phyloP scores from a whole-genome alignment of 2,888 invertebrate genomes.

The Andrena camellia region DNA sequence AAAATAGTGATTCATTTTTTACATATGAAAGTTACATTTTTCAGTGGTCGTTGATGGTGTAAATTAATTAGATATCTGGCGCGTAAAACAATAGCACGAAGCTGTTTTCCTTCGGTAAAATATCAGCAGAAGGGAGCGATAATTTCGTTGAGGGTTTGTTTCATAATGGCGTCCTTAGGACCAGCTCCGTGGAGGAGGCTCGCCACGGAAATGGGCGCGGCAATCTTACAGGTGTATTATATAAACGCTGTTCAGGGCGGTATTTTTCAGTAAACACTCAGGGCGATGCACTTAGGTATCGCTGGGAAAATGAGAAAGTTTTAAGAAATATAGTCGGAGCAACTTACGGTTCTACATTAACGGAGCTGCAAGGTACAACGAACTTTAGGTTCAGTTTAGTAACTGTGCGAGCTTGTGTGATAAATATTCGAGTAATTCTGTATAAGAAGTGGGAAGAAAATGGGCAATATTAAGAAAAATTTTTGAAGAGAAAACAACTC shows the following conservation, averaged over 20 bases:
- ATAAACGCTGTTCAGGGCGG: constrained; percentile 12
- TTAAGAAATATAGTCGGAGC: neutral
- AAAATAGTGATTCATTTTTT: neutral
- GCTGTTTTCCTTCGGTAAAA: neutral
- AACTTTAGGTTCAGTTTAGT: neutral
- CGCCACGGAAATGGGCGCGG: constrained; percentile 42
- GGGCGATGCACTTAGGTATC: constrained; percentile 1
- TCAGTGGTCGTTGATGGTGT: neutral
- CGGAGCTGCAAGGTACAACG: constrained; percentile 1
- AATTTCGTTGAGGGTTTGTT: constrained; percentile 29
- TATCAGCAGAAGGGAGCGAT: constrained; percentile 14
- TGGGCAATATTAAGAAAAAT: neutral
- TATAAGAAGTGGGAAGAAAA: neutral
- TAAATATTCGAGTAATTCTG: neutral
- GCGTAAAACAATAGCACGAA: neutral
- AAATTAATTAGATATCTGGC: neutral
- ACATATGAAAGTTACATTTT: neutral
- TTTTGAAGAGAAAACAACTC: neutral
- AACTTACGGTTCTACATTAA: constrained; percentile 9
- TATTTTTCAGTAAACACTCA: constrained; percentile 28
- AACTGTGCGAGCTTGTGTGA: neutral
- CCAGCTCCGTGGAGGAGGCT: constrained; percentile 22
- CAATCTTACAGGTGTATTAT: constrained; percentile 28
- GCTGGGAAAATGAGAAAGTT: constrained; percentile 29
- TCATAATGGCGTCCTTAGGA: constrained; percentile 9